Base-by-base conservation (phyloP, 2,888 invertebrate species). In the Sphaerophoria rueppellii region DNA sequence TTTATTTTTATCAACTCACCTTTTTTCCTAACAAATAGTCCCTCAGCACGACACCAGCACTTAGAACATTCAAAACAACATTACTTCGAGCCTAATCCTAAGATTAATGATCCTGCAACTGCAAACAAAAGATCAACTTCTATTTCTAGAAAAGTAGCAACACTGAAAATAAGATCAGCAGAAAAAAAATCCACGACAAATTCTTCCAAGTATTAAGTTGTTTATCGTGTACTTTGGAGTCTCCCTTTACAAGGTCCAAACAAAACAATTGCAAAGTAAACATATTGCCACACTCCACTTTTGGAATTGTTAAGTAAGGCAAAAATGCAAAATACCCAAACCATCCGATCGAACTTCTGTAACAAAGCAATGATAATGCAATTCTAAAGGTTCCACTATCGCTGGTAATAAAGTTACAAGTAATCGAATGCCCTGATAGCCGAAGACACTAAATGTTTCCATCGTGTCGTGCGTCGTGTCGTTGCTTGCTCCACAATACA, bases 401-500 rank as follows among this genome's bases (percentile, higher is more conserved):
- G 50, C 43, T 35, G 24, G 32, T 73, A 63, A 69, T 73, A 73
- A 76, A 72, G 61, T 73, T 65, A 40, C 74, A 75, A 63, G 75
- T 48, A 69, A 81, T 50, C 61, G 55, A 55, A 71, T 14, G 58
- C 12, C 11, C 24, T 54, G 55, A 74, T 79, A 72, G 72, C 50
- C 60, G 60, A 65, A 77, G 85, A 81, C 77, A 60, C 46, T 80
- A 61, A 60, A 43, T 43, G 55, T 35, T 75, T n/a, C 48, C 35
- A 67, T 63, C 46, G 35, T 34, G 11, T 6, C n/a, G 32, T n/a
- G 11, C 50, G 58, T 9, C 24, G 34, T 35, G 65, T 16, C 35
- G 16, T 16, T 58, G 58, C 37, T 9, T 40, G 50, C 55, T 55
- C 52, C 46, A 43, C 11, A 43, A 14, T 24, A 24, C 24, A 24